Evolutionary conservation across 2,113 vertebrate species (phyloP), one percentile per base, ranked within the genome.

Genomic region (Brachypteracias leptosomus): DNA sequence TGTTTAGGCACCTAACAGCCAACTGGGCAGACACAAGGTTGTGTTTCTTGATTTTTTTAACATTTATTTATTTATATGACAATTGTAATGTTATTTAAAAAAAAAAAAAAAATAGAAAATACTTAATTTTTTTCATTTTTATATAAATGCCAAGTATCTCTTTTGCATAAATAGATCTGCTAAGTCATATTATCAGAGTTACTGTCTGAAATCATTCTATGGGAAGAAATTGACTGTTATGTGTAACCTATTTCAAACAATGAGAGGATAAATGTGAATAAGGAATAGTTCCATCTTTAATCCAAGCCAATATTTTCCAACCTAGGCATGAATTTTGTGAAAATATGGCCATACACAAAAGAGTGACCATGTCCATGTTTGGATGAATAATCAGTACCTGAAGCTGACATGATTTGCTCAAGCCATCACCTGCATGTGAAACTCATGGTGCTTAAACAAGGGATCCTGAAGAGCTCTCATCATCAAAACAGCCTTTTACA

Each of bases 401-500:
- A 90, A 52, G 28, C 55, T 74, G 74, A 65, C 35, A 85, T 78
- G 42, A 42, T 18, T 25, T 2, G 1, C 1, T 2, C 54, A 87
- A 87, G 21, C 22, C 38, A 52, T 18, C 47, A 52, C 35, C 42
- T 71, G 5, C 35, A 35, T 40, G 21, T 88, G 72, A 61, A 78
- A 71, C 36, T 49, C 25, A 15, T 9, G 31, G 24, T 78, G 55
- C 24, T 83, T 65, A 47, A 89, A 57, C 29, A 24, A 61, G 6
- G 16, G 13, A 58, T 65, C 44, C 31, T 38, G 71, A 44, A 35
- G 55, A 44, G 9, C 24, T 93, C 24, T 76, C 16, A 47, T 72
- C 31, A 28, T 40, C 1, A 6, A 59, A 85, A 51, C 4, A 46
- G 17, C 7, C 11, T n/a, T 46, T 49, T 28, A 5, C 0, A 3